These are phyloP conservation scores for Verasper variegatus DNA, from an alignment of 2,113 vertebrate genomes.

Conservation along the genomic window DNA sequence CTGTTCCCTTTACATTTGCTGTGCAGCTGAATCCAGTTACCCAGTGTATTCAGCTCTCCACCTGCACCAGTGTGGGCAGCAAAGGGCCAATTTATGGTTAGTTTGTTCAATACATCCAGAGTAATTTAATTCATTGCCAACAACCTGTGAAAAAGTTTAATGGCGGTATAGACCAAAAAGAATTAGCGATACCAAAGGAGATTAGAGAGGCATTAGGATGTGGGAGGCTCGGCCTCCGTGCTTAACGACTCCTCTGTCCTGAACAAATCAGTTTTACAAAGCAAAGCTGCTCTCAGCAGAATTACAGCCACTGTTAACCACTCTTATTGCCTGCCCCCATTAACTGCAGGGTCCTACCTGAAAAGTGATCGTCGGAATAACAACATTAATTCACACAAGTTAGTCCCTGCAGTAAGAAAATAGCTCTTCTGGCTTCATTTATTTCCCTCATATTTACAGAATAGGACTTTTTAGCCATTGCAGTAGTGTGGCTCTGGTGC, in stretches of 20 bases:
- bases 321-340: conserved; percentile 71
- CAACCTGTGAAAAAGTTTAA: conserved; percentile 74
- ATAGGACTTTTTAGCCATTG: neutral
- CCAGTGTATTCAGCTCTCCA: conserved; percentile 43
- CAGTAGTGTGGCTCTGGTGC: neutral
- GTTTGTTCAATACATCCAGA: conserved; percentile 68
- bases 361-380: conserved; percentile 62
- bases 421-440: conserved; percentile 1
- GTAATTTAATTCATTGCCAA: conserved; percentile 76
- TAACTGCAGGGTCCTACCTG: conserved; percentile 66
- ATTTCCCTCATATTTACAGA: conserved; percentile 6
- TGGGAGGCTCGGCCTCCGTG: conserved; percentile 51
- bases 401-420: conserved; percentile 34
- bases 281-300: conserved; percentile 71
- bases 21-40: conserved; percentile 56
- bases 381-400: conserved; percentile 65
- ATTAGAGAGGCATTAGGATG: conserved; percentile 77
- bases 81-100: conserved; percentile 66
- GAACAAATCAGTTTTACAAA: conserved; percentile 73
- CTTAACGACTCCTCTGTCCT: conserved; percentile 75
- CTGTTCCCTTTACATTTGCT: conserved; percentile 7
- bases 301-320: conserved; percentile 70
- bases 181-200: conserved; percentile 76
- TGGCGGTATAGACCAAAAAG: conserved; percentile 65
- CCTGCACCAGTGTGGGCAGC: conserved; percentile 54